Percentiles rank a stretch among this genome's conserved stretches.
phyloP scores from a whole-genome alignment of 2,797 vertebrate species.

The Cryptoblepharus egeriae region DNA sequence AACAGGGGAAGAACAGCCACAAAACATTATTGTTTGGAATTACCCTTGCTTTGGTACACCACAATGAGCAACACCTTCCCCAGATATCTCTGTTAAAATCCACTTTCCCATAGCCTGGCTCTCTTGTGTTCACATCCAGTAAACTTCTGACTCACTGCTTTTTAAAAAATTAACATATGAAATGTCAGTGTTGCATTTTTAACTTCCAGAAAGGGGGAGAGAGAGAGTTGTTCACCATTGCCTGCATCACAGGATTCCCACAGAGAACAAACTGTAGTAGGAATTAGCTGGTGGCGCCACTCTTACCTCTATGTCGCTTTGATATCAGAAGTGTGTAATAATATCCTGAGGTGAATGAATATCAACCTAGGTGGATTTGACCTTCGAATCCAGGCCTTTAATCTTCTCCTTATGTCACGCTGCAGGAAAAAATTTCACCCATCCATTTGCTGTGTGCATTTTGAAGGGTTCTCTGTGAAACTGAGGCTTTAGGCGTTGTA shows the following conservation, averaged over 20 bases:
- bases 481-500: conserved; percentile 2
- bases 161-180: conserved; percentile 24
- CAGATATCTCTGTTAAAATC: fast-evolving
- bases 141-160: background rate
- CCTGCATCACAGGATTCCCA: background rate
- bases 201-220: conserved; percentile 10
- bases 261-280: conserved; percentile 27
- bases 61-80: fast-evolving
- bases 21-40: background rate
- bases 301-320: conserved; percentile 6
- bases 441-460: background rate
- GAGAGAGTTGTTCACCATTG: background rate
- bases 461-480: conserved; percentile 16
- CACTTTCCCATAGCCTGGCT: background rate
- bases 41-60: background rate
- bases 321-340: conserved; percentile 18
- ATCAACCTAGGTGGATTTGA: conserved; percentile 13
- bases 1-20: background rate
- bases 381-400: conserved; percentile 38
- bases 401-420: conserved; percentile 15
- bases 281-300: conserved; percentile 19
- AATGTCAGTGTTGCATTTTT: background rate
- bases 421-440: background rate
- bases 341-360: conserved; percentile 28
- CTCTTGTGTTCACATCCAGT: background rate